These are phyloP conservation scores for Brachirus orientalis DNA, from an alignment of 2,113 vertebrate genomes.

Conservation along the genomic window DNA sequence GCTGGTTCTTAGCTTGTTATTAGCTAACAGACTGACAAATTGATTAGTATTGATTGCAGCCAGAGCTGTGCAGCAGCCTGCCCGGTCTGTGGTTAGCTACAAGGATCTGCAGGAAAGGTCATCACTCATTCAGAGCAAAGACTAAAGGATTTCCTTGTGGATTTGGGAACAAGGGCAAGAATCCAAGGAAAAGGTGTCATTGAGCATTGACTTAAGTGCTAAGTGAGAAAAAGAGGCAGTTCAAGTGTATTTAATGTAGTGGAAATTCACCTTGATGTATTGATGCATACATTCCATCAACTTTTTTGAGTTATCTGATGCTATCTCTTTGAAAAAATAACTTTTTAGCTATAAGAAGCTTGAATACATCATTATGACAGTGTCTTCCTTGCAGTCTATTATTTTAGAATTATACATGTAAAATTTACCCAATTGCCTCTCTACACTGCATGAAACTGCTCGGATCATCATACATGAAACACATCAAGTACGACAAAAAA, in stretches of 20 bases:
- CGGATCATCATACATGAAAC: neutral
- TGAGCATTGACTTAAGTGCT: neutral
- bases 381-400: no score
- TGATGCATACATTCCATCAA: neutral
- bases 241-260: neutral
- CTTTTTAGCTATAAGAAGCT: no score
- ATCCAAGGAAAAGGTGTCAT: slow-evolving; percentile 36
- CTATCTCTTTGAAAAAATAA: neutral
- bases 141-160: slow-evolving; percentile 57
- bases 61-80: slow-evolving; percentile 48
- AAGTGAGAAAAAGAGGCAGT: slow-evolving; percentile 4
- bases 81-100: slow-evolving; percentile 55
- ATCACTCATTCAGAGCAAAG: slow-evolving; percentile 57
- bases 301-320: slow-evolving; percentile 1
- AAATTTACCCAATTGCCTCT: neutral
- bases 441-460: neutral
- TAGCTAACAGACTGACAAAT: slow-evolving; percentile 85
- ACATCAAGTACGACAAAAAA: neutral
- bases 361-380: neutral
- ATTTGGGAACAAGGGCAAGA: slow-evolving; percentile 24
- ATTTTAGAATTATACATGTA: neutral
- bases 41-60: slow-evolving; percentile 83
- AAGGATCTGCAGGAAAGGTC: slow-evolving; percentile 75
- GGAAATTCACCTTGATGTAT: neutral
- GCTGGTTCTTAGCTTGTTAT: slow-evolving; percentile 79